Base-by-base conservation (phyloP, 2,888 invertebrate genomes). In the Idaea aversata region DNA sequence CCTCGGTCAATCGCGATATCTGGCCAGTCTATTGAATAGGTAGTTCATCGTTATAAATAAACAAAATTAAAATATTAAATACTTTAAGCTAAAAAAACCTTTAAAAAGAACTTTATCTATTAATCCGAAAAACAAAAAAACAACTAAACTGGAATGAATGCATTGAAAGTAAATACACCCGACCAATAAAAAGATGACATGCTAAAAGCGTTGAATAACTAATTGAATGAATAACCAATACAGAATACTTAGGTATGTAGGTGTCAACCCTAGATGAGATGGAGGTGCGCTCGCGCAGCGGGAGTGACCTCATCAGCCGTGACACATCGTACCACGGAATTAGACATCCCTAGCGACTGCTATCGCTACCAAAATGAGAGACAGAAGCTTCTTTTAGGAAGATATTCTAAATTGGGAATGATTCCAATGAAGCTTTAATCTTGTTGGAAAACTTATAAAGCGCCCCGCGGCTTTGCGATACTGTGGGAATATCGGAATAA, bases 231-330 rank as follows among this genome's bases (percentile, higher is more conserved):
- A 47, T 47, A 13, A 47, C 10, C 47, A 47, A 47, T 13, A 13
- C 3, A 10, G 4, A 47, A 13, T 7, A 13, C 13, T 7, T 34
- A 15, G 4, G 62, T 57, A 15, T 47, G 47, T 6, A 15, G 10
- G 63, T 25, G 69, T 34, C 69, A 67, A 15, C 69, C 69, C 69
- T 70, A 65, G 0, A 5, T 6, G 63, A 70, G 71, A 72, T 74
- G 75, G 47, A 47, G 47, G 47, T 47, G 47, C 47, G 47, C 47
- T 47, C 71, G 72, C 76, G 72, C 63, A 62, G 76, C 72, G 76
- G 75, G 79, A 72, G 78, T 79, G 81, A 80, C 79, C 77, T 81
- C 81, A 80, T 78, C 77, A 47, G 47, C 65, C 57, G 68, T 77
- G 77, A 77, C 80, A 79, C 78, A 77, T 71, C 69, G 67, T 57